A percentile compares a stretch with the other conserved stretches of the same genome.
Conservation (phyloP, 1,140 invertebrate species). For the Parasteatoda tepidariorum region DNA sequence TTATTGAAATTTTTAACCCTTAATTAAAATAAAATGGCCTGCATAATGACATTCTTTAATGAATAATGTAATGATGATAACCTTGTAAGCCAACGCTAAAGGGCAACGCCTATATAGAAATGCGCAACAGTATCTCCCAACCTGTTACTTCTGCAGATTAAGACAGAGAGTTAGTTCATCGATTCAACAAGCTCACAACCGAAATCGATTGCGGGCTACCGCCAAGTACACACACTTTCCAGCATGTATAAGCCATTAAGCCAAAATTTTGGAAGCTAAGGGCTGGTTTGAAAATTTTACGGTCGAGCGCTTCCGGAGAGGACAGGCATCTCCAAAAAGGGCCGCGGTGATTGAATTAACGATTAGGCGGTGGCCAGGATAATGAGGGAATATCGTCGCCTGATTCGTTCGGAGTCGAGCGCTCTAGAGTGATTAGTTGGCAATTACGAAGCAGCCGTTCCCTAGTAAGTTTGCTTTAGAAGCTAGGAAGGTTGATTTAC, state of each 20-base stretch:
- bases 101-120: too few relatives aligned
- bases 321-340: neutral
- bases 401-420: neutral
- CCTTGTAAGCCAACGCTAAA: too few relatives aligned
- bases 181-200: neutral
- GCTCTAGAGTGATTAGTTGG: neutral
- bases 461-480: neutral
- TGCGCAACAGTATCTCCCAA: neutral
- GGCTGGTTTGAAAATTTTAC: neutral
- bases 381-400: neutral
- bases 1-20: too few relatives aligned
- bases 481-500: neutral
- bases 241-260: neutral
- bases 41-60: too few relatives aligned
- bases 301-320: neutral
- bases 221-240: neutral
- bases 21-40: too few relatives aligned
- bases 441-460: neutral
- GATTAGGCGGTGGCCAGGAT: neutral
- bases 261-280: neutral
- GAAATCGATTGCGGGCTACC: neutral
- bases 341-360: neutral
- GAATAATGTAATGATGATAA: too few relatives aligned
- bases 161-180: neutral
- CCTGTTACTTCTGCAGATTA: neutral